Conservation (phyloP, 2,113 vertebrate species). For the Rana temporaria region DNA sequence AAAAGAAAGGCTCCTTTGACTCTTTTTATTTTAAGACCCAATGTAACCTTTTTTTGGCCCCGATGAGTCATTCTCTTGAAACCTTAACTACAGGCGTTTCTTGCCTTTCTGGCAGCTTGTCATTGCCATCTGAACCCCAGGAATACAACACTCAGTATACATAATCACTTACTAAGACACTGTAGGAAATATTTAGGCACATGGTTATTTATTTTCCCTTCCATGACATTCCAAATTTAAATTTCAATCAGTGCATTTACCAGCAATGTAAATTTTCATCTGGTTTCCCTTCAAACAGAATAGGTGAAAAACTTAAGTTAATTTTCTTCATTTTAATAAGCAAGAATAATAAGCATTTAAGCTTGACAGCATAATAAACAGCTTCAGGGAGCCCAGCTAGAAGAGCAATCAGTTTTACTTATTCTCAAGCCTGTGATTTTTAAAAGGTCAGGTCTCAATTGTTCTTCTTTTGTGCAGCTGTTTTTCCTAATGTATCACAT, state of each 20-base stretch:
- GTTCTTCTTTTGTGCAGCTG: conserved; percentile 47
- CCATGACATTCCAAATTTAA: conserved; percentile 5
- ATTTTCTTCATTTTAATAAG: conserved; percentile 45
- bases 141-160: conserved; percentile 11
- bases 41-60: neutral
- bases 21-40: too few relatives aligned
- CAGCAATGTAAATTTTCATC: conserved; percentile 2
- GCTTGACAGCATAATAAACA: conserved; percentile 55
- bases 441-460: conserved; percentile 55
- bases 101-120: conserved; percentile 4
- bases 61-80: conserved; percentile 16
- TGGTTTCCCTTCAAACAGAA: conserved; percentile 16
- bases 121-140: conserved; percentile 18
- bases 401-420: conserved; percentile 55
- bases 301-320: conserved; percentile 43
- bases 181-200: neutral
- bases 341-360: conserved; percentile 48
- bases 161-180: conserved; percentile 1
- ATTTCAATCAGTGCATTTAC: conserved; percentile 20
- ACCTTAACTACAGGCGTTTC: conserved; percentile 17
- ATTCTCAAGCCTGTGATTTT: conserved; percentile 54
- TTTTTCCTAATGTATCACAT: conserved; percentile 40
- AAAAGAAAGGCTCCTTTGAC: too few relatives aligned
- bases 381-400: conserved; percentile 45
- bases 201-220: conserved; percentile 11